Percentiles rank a stretch among this genome's conserved stretches.
Conservation (phyloP, 2,888 invertebrate genomes). For the Agapostemon virescens region DNA sequence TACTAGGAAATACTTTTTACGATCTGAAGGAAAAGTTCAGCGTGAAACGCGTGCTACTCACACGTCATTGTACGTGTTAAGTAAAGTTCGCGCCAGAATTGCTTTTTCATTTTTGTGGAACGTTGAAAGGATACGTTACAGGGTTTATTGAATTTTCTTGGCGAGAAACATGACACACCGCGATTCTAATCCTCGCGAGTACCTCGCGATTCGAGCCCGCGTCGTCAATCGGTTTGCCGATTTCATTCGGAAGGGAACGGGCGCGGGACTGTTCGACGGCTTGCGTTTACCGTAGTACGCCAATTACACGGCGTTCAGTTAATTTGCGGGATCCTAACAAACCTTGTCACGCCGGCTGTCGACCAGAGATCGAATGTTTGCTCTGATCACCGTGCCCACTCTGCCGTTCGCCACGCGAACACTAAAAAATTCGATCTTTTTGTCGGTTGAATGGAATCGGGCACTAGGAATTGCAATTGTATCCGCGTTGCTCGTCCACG, state of each 20-base stretch:
- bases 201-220: background rate
- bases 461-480: background rate
- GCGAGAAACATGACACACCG: background rate
- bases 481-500: background rate
- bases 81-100: background rate
- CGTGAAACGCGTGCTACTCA: no score
- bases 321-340: constrained; percentile 31
- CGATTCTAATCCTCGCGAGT: background rate
- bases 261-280: constrained; percentile 20
- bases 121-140: background rate
- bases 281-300: constrained; percentile 38
- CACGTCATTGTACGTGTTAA: background rate
- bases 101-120: background rate
- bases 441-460: background rate
- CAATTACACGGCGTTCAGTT: constrained; percentile 35
- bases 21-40: no score
- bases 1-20: no score
- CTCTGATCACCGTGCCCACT: background rate
- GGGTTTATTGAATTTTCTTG: background rate
- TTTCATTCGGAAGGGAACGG: constrained; percentile 11
- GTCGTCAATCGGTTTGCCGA: constrained; percentile 25
- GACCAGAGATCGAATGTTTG: constrained; percentile 6
- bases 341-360: constrained; percentile 5
- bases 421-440: background rate
- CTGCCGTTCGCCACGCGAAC: background rate